Conservation (phyloP, 1,140 invertebrate genomes). For the Eciton burchellii region DNA sequence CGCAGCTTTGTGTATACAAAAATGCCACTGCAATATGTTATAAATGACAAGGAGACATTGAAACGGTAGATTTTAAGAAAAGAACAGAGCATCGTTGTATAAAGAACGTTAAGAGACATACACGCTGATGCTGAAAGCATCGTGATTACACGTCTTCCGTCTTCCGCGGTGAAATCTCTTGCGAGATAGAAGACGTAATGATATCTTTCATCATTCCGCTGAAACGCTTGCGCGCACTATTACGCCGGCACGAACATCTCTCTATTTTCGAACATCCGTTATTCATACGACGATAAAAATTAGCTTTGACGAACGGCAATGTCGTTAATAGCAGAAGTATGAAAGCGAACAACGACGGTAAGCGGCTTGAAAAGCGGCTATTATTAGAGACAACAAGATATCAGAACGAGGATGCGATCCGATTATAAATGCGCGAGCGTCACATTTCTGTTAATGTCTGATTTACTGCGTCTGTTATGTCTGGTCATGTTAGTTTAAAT, state of each 20-base stretch:
- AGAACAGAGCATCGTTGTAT: background rate
- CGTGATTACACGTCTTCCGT: background rate
- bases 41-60: no score
- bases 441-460: conserved; percentile 15
- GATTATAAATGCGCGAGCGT: conserved; percentile 21
- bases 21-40: background rate
- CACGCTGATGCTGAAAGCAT: background rate
- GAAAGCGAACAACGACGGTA: conserved; percentile 20
- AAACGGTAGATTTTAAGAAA: background rate
- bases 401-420: conserved; percentile 14
- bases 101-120: background rate
- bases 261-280: background rate
- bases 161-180: background rate
- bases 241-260: background rate
- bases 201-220: background rate
- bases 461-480: conserved; percentile 13
- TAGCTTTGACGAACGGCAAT: no score
- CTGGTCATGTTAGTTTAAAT: conserved; percentile 35
- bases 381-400: conserved; percentile 15
- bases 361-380: background rate
- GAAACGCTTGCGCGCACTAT: background rate
- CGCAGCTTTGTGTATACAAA: background rate
- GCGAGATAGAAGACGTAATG: background rate
- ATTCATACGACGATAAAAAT: conserved; percentile 18
- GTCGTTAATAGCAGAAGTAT: background rate